These are phyloP conservation scores for Chionoecetes opilio DNA, from an alignment of 1,140 invertebrate genomes.

Conservation along the genomic window DNA sequence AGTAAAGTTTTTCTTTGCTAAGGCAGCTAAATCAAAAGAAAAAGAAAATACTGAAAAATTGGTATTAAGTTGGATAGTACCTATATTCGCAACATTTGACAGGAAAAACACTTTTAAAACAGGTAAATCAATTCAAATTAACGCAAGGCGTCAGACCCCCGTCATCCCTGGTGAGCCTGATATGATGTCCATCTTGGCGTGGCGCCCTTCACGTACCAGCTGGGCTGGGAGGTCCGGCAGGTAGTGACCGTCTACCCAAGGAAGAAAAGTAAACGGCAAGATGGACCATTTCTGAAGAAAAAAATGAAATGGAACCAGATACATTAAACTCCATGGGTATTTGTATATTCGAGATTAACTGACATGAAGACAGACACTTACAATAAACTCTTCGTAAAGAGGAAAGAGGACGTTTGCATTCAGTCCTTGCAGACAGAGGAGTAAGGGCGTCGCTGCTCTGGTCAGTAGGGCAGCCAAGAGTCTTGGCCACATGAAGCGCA, in stretches of 20 bases:
- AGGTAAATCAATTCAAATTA: not conserved
- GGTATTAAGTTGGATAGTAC: too few species aligned
- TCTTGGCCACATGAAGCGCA: not conserved
- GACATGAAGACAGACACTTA: not conserved
- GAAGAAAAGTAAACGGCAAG: not conserved
- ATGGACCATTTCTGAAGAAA: not conserved
- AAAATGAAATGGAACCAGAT: too few species aligned
- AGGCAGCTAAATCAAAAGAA: too few species aligned
- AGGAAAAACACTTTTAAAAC: not conserved
- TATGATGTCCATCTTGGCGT: conserved; percentile 56
- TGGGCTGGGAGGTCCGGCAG: conserved; percentile 45
- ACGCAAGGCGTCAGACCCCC: conserved; percentile 15
- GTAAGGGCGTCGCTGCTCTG: not conserved
- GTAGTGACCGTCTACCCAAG: conserved; percentile 53
- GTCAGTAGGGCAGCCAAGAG: not conserved
- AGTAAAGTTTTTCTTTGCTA: not conserved
- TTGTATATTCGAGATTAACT: too few species aligned
- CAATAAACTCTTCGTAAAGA: not conserved
- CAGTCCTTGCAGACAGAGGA: not conserved
- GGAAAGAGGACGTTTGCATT: not conserved
- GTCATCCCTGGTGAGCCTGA: conserved; percentile 43
- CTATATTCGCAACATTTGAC: too few species aligned
- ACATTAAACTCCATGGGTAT: too few species aligned
- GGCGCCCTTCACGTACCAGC: not conserved
- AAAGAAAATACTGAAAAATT: too few species aligned